These are phyloP conservation scores for Melanotaenia maccullochi DNA, from an alignment of 2,797 vertebrate genomes.

Conservation along the genomic window DNA sequence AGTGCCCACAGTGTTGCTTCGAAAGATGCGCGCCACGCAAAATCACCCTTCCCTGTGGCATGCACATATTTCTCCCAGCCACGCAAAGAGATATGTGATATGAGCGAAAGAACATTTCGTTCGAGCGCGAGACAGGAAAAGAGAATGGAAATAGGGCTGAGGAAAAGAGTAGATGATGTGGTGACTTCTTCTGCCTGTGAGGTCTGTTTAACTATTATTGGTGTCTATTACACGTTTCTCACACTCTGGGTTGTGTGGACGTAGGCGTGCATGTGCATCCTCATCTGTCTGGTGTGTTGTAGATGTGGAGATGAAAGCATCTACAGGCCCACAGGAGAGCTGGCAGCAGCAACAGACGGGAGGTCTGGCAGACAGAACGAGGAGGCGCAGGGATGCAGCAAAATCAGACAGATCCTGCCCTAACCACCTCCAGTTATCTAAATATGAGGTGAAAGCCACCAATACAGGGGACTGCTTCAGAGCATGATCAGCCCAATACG, in stretches of 20 bases:
- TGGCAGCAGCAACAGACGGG: constrained; percentile 61
- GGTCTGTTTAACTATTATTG: constrained; percentile 76
- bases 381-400: constrained; percentile 53
- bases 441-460: constrained; percentile 57
- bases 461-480: constrained; percentile 19
- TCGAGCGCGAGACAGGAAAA: constrained; percentile 56
- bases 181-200: constrained; percentile 75
- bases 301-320: constrained; percentile 72
- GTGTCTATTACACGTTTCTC: constrained; percentile 72
- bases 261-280: constrained; percentile 47
- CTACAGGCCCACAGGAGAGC: constrained; percentile 66
- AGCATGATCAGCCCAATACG: constrained; percentile 6
- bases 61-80: constrained; percentile 47
- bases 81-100: constrained; percentile 57
- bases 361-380: constrained; percentile 75
- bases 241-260: constrained; percentile 43
- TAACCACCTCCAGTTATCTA: constrained; percentile 57
- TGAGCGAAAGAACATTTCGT: constrained; percentile 47
- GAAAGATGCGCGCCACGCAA: constrained; percentile 69
- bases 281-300: constrained; percentile 55
- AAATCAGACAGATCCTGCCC: constrained; percentile 47
- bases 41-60: constrained; percentile 65
- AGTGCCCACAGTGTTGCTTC: constrained; percentile 50
- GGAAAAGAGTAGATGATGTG: constrained; percentile 63
- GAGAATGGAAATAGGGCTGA: constrained; percentile 59